Evolutionary conservation across 53 echinoderm and acorn worm species (phyloP).

Genomic region (Zoroaster sp.): DNA sequence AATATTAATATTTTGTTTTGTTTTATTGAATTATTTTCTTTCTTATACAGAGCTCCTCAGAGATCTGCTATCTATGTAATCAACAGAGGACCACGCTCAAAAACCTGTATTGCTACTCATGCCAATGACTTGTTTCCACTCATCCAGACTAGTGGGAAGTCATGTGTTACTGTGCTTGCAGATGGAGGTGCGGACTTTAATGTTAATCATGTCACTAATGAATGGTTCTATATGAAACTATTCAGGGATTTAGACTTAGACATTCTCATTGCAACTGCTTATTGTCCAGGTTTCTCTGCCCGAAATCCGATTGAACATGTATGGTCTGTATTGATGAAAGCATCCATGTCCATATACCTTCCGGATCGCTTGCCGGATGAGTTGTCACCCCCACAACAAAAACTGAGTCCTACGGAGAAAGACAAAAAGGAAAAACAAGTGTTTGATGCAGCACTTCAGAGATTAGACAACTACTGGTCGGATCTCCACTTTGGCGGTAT

Average conservation of each 20-base stretch:
- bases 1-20: not conserved
- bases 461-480: not conserved
- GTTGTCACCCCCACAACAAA: not conserved
- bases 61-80: not conserved
- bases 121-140: constrained; percentile 50
- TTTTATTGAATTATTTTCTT: too few relatives aligned
- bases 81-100: constrained; percentile 30
- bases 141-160: not conserved
- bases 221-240: not conserved
- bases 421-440: not conserved
- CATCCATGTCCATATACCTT: not conserved
- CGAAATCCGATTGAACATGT: constrained; percentile 45
- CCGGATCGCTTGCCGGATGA: not conserved
- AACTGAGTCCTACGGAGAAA: too few relatives aligned
- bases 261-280: constrained; percentile 31
- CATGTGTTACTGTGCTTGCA: too few relatives aligned
- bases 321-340: not conserved
- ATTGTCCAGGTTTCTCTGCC: constrained; percentile 55
- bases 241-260: constrained; percentile 49
- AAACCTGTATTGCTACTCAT: constrained; percentile 24
- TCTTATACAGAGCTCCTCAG: constrained; percentile 16
- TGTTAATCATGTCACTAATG: too few relatives aligned
- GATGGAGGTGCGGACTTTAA: too few relatives aligned
- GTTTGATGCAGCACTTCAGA: not conserved
- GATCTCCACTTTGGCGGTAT: not conserved